Conservation (phyloP, 2,797 vertebrate genomes). For the Trachurus trachurus region DNA sequence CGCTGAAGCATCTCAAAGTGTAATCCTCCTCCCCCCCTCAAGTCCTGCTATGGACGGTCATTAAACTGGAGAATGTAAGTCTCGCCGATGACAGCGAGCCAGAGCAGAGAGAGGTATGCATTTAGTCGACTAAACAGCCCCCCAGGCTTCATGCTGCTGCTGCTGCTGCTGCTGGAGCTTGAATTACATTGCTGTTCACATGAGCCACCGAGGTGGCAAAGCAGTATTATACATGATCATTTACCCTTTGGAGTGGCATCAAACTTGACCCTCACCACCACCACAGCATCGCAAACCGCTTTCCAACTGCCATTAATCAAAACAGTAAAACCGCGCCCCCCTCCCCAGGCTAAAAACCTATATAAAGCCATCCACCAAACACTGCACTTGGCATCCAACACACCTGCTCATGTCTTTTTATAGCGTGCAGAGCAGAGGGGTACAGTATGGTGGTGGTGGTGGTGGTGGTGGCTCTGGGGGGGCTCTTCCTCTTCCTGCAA, state of each 20-base stretch:
- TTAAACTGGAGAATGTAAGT: constrained; percentile 46
- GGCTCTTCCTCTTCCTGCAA: constrained; percentile 31
- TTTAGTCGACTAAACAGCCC: constrained; percentile 9
- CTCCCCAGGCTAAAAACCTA: constrained; percentile 65
- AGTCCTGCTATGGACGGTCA: constrained; percentile 45
- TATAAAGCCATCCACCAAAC: constrained; percentile 70
- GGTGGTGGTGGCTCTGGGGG: constrained; percentile 11
- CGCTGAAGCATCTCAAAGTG: constrained; percentile 15
- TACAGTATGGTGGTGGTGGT: constrained; percentile 3
- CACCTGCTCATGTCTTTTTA: constrained; percentile 82
- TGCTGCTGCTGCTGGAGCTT: constrained; percentile 19
- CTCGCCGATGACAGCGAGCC: constrained; percentile 37
- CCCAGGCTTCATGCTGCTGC: neutral
- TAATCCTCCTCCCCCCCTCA: constrained; percentile 36
- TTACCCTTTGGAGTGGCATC: constrained; percentile 13
- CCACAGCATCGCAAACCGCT: neutral
- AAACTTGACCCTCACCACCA: constrained; percentile 30
- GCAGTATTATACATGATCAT: neutral
- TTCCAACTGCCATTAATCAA: constrained; percentile 63
- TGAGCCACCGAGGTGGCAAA: constrained; percentile 4
- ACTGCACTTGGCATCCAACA: constrained; percentile 61
- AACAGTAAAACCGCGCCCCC: constrained; percentile 53
- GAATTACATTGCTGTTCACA: neutral
- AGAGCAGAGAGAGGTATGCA: neutral
- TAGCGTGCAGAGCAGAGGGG: constrained; percentile 53